A percentile compares a stretch with the other conserved stretches of the same genome.
Conservation (phyloP, 2,797 vertebrate genomes). For the Malacoraja senta region DNA sequence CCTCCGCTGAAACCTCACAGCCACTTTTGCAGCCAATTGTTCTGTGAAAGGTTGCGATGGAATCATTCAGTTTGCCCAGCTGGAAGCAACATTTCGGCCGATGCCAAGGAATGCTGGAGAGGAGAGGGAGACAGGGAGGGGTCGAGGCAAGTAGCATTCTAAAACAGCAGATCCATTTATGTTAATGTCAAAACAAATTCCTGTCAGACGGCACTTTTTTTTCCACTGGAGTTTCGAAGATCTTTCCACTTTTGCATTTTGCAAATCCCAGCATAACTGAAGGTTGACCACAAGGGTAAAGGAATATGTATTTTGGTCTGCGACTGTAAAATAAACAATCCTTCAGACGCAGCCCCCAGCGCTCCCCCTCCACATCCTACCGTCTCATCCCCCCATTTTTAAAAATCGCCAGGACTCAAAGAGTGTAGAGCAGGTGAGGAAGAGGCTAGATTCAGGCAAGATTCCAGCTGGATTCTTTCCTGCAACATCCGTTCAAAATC, state of each 20-base stretch:
- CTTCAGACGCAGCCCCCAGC: too few species aligned
- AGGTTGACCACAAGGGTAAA: slow-evolving; percentile 3
- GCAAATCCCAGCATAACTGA: slow-evolving; percentile 17
- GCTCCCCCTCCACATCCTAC: not conserved
- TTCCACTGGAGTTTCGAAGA: not conserved
- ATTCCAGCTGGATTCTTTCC: slow-evolving; percentile 12
- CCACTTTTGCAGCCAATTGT: not conserved
- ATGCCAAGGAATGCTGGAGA: not conserved
- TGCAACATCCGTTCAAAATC: slow-evolving; percentile 23
- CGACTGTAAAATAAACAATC: not conserved
- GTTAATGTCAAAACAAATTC: slow-evolving; percentile 26
- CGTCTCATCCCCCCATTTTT: not conserved
- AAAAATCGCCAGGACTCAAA: not conserved
- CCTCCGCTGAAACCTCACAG: not conserved
- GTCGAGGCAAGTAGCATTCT: not conserved
- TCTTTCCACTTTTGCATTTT: slow-evolving; percentile 22
- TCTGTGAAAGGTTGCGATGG: not conserved
- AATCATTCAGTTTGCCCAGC: not conserved
- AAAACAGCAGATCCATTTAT: not conserved
- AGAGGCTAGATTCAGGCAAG: slow-evolving; percentile 14
- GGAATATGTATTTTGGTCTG: not conserved
- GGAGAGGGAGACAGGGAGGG: not conserved
- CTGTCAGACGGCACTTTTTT: not conserved
- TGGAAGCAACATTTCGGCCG: not conserved
- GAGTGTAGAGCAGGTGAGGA: slow-evolving; percentile 12